These are phyloP conservation scores for Upupa epops DNA, from an alignment of 2,113 vertebrate genomes.

Conservation along the genomic window DNA sequence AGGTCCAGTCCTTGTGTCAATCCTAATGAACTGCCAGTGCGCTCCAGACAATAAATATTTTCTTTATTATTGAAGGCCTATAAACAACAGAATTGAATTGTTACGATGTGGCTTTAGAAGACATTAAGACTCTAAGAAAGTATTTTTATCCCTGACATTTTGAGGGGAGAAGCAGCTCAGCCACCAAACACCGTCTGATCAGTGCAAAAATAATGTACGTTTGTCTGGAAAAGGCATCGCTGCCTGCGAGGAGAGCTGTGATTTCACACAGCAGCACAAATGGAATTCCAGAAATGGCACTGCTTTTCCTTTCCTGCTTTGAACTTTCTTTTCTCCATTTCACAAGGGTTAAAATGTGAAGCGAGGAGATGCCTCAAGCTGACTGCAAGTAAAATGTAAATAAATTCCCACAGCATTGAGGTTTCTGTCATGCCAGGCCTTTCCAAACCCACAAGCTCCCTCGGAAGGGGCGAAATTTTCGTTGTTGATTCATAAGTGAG, in stretches of 20 bases:
- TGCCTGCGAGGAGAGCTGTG: background rate
- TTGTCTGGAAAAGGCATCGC: constrained; percentile 15
- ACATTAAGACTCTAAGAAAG: background rate
- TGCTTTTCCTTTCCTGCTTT: background rate
- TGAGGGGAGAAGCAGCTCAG: constrained; percentile 5
- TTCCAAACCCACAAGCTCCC: constrained; percentile 49
- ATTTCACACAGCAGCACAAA: background rate
- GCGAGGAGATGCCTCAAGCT: background rate
- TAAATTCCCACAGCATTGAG: background rate
- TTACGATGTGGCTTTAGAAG: background rate
- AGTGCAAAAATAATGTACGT: background rate
- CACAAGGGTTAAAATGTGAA: constrained; percentile 11
- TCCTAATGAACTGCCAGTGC: background rate
- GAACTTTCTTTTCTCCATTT: background rate
- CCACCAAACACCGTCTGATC: background rate
- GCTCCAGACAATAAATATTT: background rate
- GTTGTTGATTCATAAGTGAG: constrained; percentile 55
- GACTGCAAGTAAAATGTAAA: constrained; percentile 1
- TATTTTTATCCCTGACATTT: background rate
- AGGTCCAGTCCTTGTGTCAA: background rate
- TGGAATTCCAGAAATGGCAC: background rate
- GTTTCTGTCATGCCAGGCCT: background rate
- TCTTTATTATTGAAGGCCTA: background rate
- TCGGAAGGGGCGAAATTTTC: constrained; percentile 28
- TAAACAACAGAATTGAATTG: background rate